These are phyloP conservation scores for Sebastes nivosus DNA, from an alignment of 2,797 vertebrate species.

Conservation along the genomic window DNA sequence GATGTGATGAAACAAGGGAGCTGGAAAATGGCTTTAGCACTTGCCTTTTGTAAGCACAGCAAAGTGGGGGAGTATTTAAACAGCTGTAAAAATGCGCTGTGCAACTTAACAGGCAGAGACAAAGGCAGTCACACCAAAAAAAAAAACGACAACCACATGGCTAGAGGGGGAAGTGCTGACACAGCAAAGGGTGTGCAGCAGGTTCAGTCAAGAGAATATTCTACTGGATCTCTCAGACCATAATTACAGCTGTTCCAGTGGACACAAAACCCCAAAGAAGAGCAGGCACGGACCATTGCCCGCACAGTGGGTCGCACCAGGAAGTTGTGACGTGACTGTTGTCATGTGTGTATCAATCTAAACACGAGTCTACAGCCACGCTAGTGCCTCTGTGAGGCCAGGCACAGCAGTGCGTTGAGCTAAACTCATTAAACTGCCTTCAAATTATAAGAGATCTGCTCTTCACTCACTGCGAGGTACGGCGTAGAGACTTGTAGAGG, in stretches of 20 bases:
- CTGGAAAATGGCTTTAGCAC: conserved; percentile 60
- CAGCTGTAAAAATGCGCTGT: conserved; percentile 66
- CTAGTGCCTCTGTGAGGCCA: background rate
- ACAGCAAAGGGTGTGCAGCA: conserved; percentile 56
- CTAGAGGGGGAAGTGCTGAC: conserved; percentile 59
- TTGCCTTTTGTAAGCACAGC: conserved; percentile 53
- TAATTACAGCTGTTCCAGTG: conserved; percentile 63
- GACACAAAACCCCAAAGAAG: conserved; percentile 34
- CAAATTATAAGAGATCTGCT: too few relatives aligned
- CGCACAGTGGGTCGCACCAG: background rate
- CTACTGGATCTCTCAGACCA: conserved; percentile 51
- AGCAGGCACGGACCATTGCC: conserved; percentile 13
- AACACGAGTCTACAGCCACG: background rate
- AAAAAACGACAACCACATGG: conserved; percentile 44
- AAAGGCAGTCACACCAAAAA: conserved; percentile 53
- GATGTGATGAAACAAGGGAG: conserved; percentile 60
- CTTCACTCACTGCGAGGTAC: too few relatives aligned
- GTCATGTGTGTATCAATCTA: background rate
- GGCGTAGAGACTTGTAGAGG: too few relatives aligned
- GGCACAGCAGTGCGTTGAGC: background rate
- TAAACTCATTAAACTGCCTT: background rate
- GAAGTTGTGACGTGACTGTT: conserved; percentile 18
- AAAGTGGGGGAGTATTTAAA: conserved; percentile 55
- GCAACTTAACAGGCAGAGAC: conserved; percentile 67
- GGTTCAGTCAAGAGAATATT: conserved; percentile 58